A percentile compares a stretch with the other conserved stretches of the same genome.
These are phyloP conservation scores for Apogon talboti DNA, from an alignment of 2,797 vertebrate genomes.

Conservation along the genomic window DNA sequence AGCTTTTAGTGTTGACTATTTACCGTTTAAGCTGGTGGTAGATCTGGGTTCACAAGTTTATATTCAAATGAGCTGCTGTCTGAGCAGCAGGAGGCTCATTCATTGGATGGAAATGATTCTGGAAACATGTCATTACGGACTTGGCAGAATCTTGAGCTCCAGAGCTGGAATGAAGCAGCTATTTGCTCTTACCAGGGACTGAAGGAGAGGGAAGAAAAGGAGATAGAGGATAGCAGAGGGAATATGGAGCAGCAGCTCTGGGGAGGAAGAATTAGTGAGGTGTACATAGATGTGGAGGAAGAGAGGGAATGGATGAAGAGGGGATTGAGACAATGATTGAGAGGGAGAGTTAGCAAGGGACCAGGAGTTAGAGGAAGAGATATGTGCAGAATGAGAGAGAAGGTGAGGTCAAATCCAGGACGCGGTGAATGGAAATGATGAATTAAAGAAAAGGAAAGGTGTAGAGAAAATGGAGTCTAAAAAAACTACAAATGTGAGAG, in stretches of 20 bases:
- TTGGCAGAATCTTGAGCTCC: slow-evolving; percentile 44
- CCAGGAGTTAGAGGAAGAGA: slow-evolving; percentile 44
- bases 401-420: slow-evolving; percentile 69
- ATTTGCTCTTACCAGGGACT: slow-evolving; percentile 43
- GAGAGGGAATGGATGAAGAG: slow-evolving; percentile 14
- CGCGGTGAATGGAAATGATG: slow-evolving; percentile 64
- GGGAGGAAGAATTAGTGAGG: slow-evolving; percentile 61
- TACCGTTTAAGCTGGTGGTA: slow-evolving; percentile 42
- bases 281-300: slow-evolving; percentile 34
- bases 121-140: slow-evolving; percentile 64
- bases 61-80: slow-evolving; percentile 59
- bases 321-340: slow-evolving; percentile 62
- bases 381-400: slow-evolving; percentile 57
- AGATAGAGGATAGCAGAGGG: slow-evolving; percentile 34
- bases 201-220: slow-evolving; percentile 30
- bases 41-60: slow-evolving; percentile 70
- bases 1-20: slow-evolving; percentile 61
- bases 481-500: slow-evolving; percentile 44
- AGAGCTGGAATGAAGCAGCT: slow-evolving; percentile 43
- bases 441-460: slow-evolving; percentile 67
- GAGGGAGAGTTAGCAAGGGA: slow-evolving; percentile 47
- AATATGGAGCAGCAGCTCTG: slow-evolving; percentile 52
- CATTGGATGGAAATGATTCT: slow-evolving; percentile 44
- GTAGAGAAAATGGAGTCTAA: slow-evolving; percentile 58
- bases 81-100: slow-evolving; percentile 51